Percentiles rank a stretch among this genome's conserved stretches.
Conservation (phyloP, 2,113 vertebrate species). For the Uria aalge region DNA sequence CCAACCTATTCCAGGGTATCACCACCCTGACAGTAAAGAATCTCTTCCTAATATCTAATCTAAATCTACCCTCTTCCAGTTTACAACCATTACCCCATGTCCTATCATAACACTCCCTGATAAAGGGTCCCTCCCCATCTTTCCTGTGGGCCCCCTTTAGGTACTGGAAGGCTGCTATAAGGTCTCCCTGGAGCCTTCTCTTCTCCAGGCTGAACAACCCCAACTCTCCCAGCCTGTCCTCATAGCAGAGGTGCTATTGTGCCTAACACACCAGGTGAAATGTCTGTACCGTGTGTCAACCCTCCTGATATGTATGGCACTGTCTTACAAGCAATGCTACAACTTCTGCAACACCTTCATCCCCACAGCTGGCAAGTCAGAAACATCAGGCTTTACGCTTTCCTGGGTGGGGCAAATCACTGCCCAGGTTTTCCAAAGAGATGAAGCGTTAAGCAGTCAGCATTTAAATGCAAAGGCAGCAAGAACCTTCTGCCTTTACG, state of each 20-base stretch:
- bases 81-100: background rate
- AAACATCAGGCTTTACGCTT: background rate
- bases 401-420: background rate
- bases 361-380: background rate
- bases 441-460: rapidly evolving
- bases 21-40: background rate
- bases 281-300: rapidly evolving
- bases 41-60: background rate
- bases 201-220: background rate
- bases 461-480: rapidly evolving
- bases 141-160: background rate
- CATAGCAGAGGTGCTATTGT: no score
- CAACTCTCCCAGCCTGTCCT: background rate
- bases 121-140: background rate
- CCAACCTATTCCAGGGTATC: background rate
- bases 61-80: background rate
- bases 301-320: rapidly evolving
- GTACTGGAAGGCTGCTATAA: background rate
- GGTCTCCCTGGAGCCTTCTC: background rate
- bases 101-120: background rate
- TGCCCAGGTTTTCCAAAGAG: background rate
- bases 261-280: background rate
- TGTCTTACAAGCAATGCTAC: no score
- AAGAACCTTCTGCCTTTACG: background rate
- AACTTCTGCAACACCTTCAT: background rate